A percentile compares a stretch with the other conserved stretches of the same genome.
These are phyloP conservation scores for Luidia sarsii DNA, from an alignment of 53 echinoderm and acorn worm species.

Conservation along the genomic window DNA sequence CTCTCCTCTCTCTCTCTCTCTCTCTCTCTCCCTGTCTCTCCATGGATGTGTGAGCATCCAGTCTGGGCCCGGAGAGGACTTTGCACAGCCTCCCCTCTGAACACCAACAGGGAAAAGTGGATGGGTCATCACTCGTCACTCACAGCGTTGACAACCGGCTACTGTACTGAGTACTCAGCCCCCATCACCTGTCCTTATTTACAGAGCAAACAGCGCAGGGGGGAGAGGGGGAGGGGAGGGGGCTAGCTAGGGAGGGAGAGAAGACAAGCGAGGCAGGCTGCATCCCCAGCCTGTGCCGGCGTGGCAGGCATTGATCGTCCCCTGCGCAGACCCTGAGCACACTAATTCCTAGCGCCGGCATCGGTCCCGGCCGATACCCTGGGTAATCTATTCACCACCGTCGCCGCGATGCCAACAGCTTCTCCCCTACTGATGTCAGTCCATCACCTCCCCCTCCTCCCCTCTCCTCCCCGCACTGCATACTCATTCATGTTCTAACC, in stretches of 20 bases:
- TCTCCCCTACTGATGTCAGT: slow-evolving; percentile 15
- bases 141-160: slow-evolving; percentile 35
- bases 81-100: not conserved
- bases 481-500: slow-evolving; percentile 2
- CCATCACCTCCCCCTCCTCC: too few species aligned
- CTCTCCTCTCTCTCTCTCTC: too few species aligned
- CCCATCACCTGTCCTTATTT: slow-evolving; percentile 55
- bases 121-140: slow-evolving; percentile 46
- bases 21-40: too few species aligned
- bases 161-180: slow-evolving; percentile 41
- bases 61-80: slow-evolving; percentile 3
- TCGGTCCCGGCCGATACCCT: not conserved
- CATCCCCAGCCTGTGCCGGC: not conserved
- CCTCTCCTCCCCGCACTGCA: not conserved
- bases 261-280: slow-evolving; percentile 23
- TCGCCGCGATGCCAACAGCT: slow-evolving; percentile 36
- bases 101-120: not conserved
- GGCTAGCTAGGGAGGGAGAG: slow-evolving; percentile 12
- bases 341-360: slow-evolving; percentile 53
- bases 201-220: slow-evolving; percentile 39
- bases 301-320: slow-evolving; percentile 34
- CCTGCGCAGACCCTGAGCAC: not conserved
- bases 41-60: slow-evolving; percentile 29
- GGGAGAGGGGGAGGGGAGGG: not conserved
- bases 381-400: slow-evolving; percentile 35